Evolutionary conservation across 2,888 invertebrate species (phyloP).

Genomic region (Tetrapedia diversipes): DNA sequence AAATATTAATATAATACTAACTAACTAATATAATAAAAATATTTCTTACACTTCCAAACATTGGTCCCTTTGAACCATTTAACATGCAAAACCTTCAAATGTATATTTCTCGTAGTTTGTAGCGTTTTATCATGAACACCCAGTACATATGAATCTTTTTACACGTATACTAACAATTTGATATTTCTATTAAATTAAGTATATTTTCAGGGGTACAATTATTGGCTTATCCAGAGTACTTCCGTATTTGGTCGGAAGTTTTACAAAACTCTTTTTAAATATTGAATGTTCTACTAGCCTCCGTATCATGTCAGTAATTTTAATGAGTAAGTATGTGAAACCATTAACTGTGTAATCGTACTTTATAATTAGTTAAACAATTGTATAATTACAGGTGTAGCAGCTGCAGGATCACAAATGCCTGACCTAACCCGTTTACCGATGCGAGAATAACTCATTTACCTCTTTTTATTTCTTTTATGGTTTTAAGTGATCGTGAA

Average conservation of each 20-base stretch:
- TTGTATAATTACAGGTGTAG: conserved; percentile 62
- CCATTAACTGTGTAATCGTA: not conserved
- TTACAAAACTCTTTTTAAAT: conserved; percentile 57
- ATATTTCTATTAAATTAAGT: not conserved
- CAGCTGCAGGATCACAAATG: conserved; percentile 63
- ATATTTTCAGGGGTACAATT: conserved; percentile 68
- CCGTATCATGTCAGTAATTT: conserved; percentile 35
- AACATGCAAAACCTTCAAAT: too few relatives aligned
- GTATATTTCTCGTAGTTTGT: too few relatives aligned
- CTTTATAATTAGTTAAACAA: not conserved
- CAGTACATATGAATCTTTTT: too few relatives aligned
- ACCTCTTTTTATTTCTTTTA: not conserved
- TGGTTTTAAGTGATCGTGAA: not conserved
- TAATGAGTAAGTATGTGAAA: conserved; percentile 41
- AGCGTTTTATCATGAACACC: too few relatives aligned
- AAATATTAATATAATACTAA: too few relatives aligned
- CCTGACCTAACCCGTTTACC: conserved; percentile 70
- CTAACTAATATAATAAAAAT: too few relatives aligned
- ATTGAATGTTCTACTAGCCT: conserved; percentile 58
- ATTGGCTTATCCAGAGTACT: conserved; percentile 68
- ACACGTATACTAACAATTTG: not conserved
- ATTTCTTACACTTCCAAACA: too few relatives aligned
- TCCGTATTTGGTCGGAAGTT: conserved; percentile 65
- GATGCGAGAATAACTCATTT: conserved; percentile 63
- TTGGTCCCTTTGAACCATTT: too few relatives aligned